Base-by-base conservation (phyloP, 2,797 vertebrate species). In the Enteromius viviparus region DNA sequence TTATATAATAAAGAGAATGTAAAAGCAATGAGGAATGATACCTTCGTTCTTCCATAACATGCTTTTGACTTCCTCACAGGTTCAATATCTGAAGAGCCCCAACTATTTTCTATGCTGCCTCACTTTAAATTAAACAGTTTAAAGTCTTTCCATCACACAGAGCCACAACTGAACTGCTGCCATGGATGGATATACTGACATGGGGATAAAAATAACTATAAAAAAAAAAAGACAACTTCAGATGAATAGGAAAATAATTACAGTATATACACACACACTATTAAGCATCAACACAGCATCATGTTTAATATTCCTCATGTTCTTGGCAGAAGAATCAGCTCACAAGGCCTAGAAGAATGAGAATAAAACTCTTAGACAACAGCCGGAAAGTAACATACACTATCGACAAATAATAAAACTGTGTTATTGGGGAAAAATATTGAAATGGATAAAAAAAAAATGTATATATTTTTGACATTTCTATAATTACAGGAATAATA, bases 321-420 rank as follows among this genome's bases (percentile, higher is more conserved):
- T 47, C 29, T 71, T 51, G 62, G n/a, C 47, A 76, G 40, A 51
- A 0, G 9, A 65, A 87, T 95, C 92, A 96, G 93, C 95, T 95
- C 86, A 96, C 95, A 85, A 96, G 94, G 91, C 95, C 95, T 95
- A 87, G 19, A 91, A 89, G 87, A 19, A 82, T 23, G 86, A 10
- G 12, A 83, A 29, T 3, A 37, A 23, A 19, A 49, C n/a, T 4
- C 15, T 60, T 14, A 77, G 26, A 60, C 7, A 37, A 19, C 8
- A 47, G 14, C 8, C 49, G 17, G 34, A 82, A 1, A 55, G 17
- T 11, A 66, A 76, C n/a, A 58, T 4, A 17, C 1, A 17, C 32
- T 34, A 17, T 34, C 21, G 2, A 37, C 23, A 23, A 49, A 6
- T 1, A 34, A 51, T 75, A 26, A n/a, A n/a, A 17, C 4, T 60